A percentile compares a stretch with the other conserved stretches of the same genome.
phyloP scores from a whole-genome alignment of 2,888 invertebrate species.

The Sturmia bella region DNA sequence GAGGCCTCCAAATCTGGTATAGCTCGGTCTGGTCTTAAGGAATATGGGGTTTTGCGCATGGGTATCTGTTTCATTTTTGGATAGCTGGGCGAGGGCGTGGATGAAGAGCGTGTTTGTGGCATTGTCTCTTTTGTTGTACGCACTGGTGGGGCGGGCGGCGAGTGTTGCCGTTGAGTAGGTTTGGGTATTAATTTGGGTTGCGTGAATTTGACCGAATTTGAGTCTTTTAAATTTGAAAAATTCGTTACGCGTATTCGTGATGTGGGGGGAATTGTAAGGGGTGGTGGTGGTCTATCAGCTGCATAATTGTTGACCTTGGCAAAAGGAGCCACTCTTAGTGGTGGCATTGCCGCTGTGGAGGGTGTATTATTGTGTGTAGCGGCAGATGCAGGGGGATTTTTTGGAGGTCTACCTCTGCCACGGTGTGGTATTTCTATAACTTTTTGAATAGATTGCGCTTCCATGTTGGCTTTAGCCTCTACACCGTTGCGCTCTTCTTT shows the following conservation, averaged over 20 bases:
- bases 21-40: conserved; percentile 75
- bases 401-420: conserved; percentile 58
- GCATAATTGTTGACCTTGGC: conserved; percentile 72
- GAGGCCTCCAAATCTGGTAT: conserved; percentile 76
- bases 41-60: conserved; percentile 75
- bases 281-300: conserved; percentile 72
- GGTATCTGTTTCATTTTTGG: conserved; percentile 75
- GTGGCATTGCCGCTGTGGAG: conserved; percentile 64
- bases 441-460: conserved; percentile 60
- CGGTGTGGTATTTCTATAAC: conserved; percentile 70
- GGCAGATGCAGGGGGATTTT: conserved; percentile 63
- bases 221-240: conserved; percentile 54
- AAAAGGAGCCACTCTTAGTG: conserved; percentile 77
- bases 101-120: conserved; percentile 67
- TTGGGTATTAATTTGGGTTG: conserved; percentile 64
- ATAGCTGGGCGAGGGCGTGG: conserved; percentile 61
- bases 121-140: conserved; percentile 73
- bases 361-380: conserved; percentile 64
- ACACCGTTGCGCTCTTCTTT: conserved; percentile 18
- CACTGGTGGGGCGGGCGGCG: conserved; percentile 40
- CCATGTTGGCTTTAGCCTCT: conserved; percentile 5
- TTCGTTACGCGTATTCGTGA: conserved; percentile 72
- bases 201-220: conserved; percentile 10
- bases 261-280: conserved; percentile 67
- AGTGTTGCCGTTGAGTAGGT: conserved; percentile 24